phyloP scores from a whole-genome alignment of 2,113 vertebrate species.

The Festucalex cinctus region DNA sequence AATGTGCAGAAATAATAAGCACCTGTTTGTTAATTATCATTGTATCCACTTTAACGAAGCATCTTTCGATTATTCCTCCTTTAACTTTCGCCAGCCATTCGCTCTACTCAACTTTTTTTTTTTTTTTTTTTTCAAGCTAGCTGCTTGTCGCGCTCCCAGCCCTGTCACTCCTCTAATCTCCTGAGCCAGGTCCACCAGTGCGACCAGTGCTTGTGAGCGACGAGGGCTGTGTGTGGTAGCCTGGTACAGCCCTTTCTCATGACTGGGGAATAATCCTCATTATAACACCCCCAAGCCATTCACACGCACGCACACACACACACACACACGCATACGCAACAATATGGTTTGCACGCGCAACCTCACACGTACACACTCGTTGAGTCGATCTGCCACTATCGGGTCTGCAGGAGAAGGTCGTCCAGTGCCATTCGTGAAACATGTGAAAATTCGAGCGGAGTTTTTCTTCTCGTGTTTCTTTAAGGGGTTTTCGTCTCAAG shows the following conservation, averaged over 20 bases:
- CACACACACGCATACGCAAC: slow-evolving; percentile 20
- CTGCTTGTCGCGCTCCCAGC: slow-evolving; percentile 18
- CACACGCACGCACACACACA: slow-evolving; percentile 30
- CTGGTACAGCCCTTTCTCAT: slow-evolving; percentile 82
- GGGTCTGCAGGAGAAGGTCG: slow-evolving; percentile 49
- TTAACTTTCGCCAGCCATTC: slow-evolving; percentile 2
- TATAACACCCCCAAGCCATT: slow-evolving; percentile 56
- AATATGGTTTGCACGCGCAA: slow-evolving; percentile 18
- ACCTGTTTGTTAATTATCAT: neutral
- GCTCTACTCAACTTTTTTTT: neutral
- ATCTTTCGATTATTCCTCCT: neutral
- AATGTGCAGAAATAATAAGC: neutral
- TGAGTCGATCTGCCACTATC: slow-evolving; percentile 39
- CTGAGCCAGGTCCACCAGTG: slow-evolving; percentile 63
- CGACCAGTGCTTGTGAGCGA: slow-evolving; percentile 72
- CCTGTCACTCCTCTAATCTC: slow-evolving; percentile 65
- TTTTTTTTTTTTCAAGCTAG: slow-evolving; percentile 8
- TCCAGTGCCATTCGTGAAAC: slow-evolving; percentile 44
- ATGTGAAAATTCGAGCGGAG: slow-evolving; percentile 69
- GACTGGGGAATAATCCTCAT: slow-evolving; percentile 77
- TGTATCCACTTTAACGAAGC: neutral
- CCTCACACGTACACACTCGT: slow-evolving; percentile 35
- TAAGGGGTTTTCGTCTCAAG: slow-evolving; percentile 62
- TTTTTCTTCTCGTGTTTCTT: slow-evolving; percentile 60
- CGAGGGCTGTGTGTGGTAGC: slow-evolving; percentile 74